Percentiles rank a stretch among this genome's conserved stretches.
phyloP scores from a whole-genome alignment of 2,888 invertebrate genomes.

The Eupelmus urozonus region DNA sequence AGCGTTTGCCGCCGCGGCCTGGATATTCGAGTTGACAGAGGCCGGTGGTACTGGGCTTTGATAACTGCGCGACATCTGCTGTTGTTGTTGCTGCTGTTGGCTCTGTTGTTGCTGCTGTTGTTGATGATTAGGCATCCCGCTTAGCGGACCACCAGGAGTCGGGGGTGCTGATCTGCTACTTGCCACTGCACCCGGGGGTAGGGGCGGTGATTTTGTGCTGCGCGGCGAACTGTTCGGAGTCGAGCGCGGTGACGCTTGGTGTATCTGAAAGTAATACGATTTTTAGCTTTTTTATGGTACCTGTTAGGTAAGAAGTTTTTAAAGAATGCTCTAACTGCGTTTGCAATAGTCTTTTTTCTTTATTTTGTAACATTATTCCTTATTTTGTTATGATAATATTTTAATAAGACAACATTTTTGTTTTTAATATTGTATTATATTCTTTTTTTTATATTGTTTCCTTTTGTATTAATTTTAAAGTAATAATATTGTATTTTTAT shows the following conservation, averaged over 20 bases:
- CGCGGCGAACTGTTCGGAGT: conserved; percentile 93
- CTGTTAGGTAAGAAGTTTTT: background rate
- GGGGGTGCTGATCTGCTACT: conserved; percentile 78
- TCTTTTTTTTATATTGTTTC: too few species aligned
- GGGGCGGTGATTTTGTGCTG: conserved; percentile 90
- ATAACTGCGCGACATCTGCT: conserved; percentile 74
- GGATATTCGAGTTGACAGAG: conserved; percentile 62
- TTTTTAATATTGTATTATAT: too few species aligned
- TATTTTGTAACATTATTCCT: too few species aligned
- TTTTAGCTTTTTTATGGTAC: background rate
- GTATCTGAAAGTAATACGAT: conserved; percentile 80
- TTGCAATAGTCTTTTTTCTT: too few species aligned
- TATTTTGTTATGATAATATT: too few species aligned
- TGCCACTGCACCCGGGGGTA: conserved; percentile 81
- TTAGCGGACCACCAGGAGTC: conserved; percentile 77
- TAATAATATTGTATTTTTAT: too few species aligned
- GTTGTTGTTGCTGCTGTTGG: conserved; percentile 69
- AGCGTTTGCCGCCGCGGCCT: conserved; percentile 64
- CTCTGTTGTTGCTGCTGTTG: conserved; percentile 71
- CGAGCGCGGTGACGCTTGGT: conserved; percentile 90
- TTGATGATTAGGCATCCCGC: conserved; percentile 68
- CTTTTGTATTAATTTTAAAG: too few species aligned
- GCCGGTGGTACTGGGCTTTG: conserved; percentile 71
- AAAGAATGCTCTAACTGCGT: too few species aligned
- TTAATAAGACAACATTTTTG: too few species aligned